Evolutionary conservation across 2,113 vertebrate species (phyloP).

Genomic region (Lutjanus erythropterus): DNA sequence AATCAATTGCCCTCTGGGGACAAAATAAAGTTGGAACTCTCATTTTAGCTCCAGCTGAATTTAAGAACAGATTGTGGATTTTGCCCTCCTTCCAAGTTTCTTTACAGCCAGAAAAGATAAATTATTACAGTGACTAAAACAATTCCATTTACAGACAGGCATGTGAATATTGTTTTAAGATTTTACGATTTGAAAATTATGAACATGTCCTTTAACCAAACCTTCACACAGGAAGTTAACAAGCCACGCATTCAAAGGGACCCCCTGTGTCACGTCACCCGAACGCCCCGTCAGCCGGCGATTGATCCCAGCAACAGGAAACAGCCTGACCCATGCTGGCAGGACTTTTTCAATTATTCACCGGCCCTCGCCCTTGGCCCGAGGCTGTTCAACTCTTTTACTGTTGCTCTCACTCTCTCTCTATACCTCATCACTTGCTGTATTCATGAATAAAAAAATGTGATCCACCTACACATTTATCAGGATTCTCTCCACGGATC

Average conservation of each 20-base stretch:
- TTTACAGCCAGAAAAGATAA: background rate
- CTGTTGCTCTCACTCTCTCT: constrained; percentile 44
- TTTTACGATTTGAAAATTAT: background rate
- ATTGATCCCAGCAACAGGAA: constrained; percentile 57
- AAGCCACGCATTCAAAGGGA: constrained; percentile 13
- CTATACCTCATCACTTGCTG: constrained; percentile 33
- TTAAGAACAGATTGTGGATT: background rate
- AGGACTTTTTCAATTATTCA: constrained; percentile 70
- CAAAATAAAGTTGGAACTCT: background rate
- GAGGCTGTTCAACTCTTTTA: constrained; percentile 56
- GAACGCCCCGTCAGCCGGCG: constrained; percentile 26
- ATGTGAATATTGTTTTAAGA: background rate
- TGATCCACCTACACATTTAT: constrained; percentile 28
- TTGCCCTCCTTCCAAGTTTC: no score
- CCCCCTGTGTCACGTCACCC: constrained; percentile 27
- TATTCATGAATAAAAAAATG: constrained; percentile 66
- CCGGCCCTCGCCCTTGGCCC: constrained; percentile 29
- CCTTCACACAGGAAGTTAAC: background rate
- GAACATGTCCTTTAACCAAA: background rate
- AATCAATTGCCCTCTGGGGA: no score
- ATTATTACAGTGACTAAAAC: background rate
- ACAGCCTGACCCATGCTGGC: constrained; percentile 23
- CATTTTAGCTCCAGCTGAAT: background rate
- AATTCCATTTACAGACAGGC: background rate
- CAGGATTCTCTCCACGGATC: constrained; percentile 43